Percentiles rank a stretch among this genome's conserved stretches.
Evolutionary conservation across 2,113 vertebrate genomes (phyloP).

Genomic region (Mustelus asterias): DNA sequence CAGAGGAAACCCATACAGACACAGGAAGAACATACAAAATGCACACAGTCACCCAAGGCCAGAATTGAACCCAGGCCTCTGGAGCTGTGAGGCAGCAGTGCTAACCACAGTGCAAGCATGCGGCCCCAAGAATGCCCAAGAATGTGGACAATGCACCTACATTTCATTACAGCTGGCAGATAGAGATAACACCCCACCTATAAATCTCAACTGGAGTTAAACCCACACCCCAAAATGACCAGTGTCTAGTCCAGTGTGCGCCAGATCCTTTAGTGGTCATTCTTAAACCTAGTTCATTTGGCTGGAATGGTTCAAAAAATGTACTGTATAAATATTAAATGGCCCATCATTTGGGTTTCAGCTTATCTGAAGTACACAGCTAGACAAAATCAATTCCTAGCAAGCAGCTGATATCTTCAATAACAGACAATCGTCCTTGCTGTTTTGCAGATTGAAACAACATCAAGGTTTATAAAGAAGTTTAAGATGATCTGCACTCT

Average conservation of each 20-base stretch:
- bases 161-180: neutral
- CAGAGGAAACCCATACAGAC: no score
- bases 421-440: neutral
- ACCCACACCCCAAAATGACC: neutral
- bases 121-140: no score
- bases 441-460: neutral
- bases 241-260: neutral
- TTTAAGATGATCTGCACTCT: neutral
- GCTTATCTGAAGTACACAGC: constrained; percentile 2
- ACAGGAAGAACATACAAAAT: no score
- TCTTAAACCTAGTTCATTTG: neutral
- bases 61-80: no score
- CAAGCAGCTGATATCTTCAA: constrained; percentile 18
- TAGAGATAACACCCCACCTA: neutral
- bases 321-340: neutral
- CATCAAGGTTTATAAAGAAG: neutral
- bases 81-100: no score
- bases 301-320: neutral
- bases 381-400: neutral
- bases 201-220: neutral
- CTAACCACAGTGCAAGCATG: no score
- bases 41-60: no score
- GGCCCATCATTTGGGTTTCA: neutral
- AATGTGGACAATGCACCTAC: neutral
- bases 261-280: neutral